A percentile compares a stretch with the other conserved stretches of the same genome.
Evolutionary conservation across 2,888 invertebrate genomes (phyloP).

Genomic region (Drosophila conformis): DNA sequence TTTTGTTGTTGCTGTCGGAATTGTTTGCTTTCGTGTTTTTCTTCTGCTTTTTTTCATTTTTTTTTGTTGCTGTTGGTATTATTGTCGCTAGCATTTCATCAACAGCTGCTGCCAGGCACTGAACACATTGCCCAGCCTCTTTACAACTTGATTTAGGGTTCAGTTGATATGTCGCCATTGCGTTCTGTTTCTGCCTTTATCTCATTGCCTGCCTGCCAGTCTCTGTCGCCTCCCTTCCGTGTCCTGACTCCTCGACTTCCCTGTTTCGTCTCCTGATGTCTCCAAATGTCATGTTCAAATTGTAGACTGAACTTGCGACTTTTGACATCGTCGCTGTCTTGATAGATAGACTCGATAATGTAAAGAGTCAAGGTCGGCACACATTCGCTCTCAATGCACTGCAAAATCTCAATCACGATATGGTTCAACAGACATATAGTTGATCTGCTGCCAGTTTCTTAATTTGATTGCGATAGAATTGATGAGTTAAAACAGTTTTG

Average conservation of each 20-base stretch:
- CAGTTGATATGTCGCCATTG: slow-evolving; percentile 72
- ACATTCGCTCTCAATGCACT: slow-evolving; percentile 19
- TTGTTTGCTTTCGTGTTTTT: slow-evolving; percentile 40
- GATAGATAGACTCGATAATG: slow-evolving; percentile 49
- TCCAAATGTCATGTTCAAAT: slow-evolving; percentile 75
- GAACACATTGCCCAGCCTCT: slow-evolving; percentile 67
- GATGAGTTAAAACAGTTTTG: neutral
- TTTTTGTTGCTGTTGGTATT: slow-evolving; percentile 49
- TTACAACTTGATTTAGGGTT: slow-evolving; percentile 80
- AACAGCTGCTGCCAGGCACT: slow-evolving; percentile 70
- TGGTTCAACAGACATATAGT: slow-evolving; percentile 13
- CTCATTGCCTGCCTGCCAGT: slow-evolving; percentile 25
- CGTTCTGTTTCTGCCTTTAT: slow-evolving; percentile 28
- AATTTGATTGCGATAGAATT: slow-evolving; percentile 9
- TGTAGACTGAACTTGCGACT: slow-evolving; percentile 74
- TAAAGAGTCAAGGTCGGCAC: slow-evolving; percentile 47
- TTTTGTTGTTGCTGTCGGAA: slow-evolving; percentile 18
- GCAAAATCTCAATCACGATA: slow-evolving; percentile 25
- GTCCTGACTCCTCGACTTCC: neutral
- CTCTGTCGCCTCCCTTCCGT: slow-evolving; percentile 2
- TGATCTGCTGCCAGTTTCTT: slow-evolving; percentile 9
- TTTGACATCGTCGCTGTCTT: slow-evolving; percentile 53
- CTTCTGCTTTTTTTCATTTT: slow-evolving; percentile 30
- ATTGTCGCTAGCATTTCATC: slow-evolving; percentile 73
- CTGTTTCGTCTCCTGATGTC: slow-evolving; percentile 37